phyloP scores from a whole-genome alignment of 2,797 vertebrate genomes.

The Danio albolineatus region DNA sequence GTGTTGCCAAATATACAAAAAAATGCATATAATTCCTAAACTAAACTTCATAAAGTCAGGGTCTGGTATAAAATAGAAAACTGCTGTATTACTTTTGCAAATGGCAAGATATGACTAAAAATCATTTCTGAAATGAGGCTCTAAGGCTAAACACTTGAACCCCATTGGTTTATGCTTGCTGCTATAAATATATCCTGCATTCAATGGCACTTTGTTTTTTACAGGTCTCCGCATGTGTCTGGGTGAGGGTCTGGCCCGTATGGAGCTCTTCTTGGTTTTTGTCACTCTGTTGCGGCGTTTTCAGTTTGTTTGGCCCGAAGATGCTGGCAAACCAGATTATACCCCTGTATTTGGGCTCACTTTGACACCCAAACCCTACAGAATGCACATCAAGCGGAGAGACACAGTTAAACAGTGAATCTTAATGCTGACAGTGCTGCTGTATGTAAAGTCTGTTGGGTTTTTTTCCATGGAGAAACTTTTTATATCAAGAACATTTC shows the following conservation, averaged over 20 bases:
- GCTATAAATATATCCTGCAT: too few relatives aligned
- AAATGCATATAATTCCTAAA: too few relatives aligned
- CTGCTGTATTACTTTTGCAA: too few relatives aligned
- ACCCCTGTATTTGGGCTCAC: slow-evolving; percentile 38
- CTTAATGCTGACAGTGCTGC: too few relatives aligned
- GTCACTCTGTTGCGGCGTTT: slow-evolving; percentile 63
- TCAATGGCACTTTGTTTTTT: too few relatives aligned
- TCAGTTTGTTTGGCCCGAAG: slow-evolving; percentile 54
- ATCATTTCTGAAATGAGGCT: neutral
- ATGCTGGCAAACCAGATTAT: slow-evolving; percentile 46
- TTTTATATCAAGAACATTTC: too few relatives aligned
- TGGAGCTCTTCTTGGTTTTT: slow-evolving; percentile 77
- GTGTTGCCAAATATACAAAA: too few relatives aligned
- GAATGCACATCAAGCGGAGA: slow-evolving; percentile 45
- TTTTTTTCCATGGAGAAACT: neutral
- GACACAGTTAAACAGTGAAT: neutral
- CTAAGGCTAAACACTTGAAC: neutral
- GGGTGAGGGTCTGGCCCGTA: slow-evolving; percentile 73
- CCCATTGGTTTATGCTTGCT: too few relatives aligned
- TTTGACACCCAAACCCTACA: slow-evolving; percentile 32
- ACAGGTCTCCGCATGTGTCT: slow-evolving; percentile 69
- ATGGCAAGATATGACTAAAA: too few relatives aligned
- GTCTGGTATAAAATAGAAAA: too few relatives aligned
- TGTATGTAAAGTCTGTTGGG: too few relatives aligned
- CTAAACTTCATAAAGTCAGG: too few relatives aligned